A percentile compares a stretch with the other conserved stretches of the same genome.
Conservation (phyloP, 1,140 invertebrate species). For the Heterodera carotae region DNA sequence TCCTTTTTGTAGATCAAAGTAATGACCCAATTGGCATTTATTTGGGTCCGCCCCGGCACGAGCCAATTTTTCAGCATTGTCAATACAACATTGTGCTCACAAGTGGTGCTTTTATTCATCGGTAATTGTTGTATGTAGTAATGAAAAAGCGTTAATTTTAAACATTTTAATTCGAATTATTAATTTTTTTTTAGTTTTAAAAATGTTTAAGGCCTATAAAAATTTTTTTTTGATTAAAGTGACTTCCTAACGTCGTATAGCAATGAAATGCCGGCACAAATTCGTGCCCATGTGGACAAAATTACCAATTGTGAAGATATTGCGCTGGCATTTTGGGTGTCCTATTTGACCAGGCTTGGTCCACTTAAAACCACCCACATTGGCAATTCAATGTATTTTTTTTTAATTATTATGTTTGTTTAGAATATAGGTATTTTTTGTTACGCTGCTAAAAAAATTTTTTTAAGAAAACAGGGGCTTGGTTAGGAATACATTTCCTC, state of each 20-base stretch:
- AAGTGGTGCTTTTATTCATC: conserved; percentile 41
- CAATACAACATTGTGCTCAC: conserved; percentile 48
- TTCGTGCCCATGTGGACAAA: conserved; percentile 93
- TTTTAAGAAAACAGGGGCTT: background rate
- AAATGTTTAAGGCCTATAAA: conserved; percentile 23
- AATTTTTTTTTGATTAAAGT: conserved; percentile 8
- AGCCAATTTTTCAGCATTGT: conserved; percentile 12
- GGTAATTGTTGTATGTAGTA: no score
- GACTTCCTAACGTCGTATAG: conserved; percentile 73
- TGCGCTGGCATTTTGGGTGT: conserved; percentile 47
- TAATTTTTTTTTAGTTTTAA: background rate
- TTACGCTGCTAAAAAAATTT: background rate
- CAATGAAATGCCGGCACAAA: conserved; percentile 84
- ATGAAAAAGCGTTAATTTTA: no score
- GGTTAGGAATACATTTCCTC: no score
- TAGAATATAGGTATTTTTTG: no score
- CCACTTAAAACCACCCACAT: conserved; percentile 81
- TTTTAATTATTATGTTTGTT: no score
- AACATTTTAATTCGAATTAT: conserved; percentile 21
- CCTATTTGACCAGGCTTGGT: conserved; percentile 68
- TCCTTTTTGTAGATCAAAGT: background rate
- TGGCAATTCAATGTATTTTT: conserved; percentile 51
- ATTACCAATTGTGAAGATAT: conserved; percentile 78
- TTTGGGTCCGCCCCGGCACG: background rate
- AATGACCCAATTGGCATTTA: background rate